A percentile compares a stretch with the other conserved stretches of the same genome.
Evolutionary conservation across 2,797 vertebrate species (phyloP).

Genomic region (Pseudochromis fuscus): DNA sequence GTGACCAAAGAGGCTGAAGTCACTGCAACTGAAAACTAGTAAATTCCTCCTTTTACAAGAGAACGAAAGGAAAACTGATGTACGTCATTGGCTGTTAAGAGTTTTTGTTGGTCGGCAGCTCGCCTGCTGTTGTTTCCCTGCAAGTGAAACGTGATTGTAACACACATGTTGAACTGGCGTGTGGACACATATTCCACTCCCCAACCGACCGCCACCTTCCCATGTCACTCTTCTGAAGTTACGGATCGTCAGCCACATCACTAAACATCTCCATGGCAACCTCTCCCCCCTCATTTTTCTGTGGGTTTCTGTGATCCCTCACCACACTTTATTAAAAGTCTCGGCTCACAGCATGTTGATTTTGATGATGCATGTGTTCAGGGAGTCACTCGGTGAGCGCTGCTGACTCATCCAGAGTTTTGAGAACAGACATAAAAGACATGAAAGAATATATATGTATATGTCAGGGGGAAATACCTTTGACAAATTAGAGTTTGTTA

Average conservation of each 20-base stretch:
- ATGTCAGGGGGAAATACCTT: background rate
- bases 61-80: constrained; percentile 40
- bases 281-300: constrained; percentile 39
- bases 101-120: constrained; percentile 12
- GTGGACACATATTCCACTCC: constrained; percentile 34
- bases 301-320: constrained; percentile 64
- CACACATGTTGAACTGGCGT: constrained; percentile 21
- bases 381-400: constrained; percentile 1
- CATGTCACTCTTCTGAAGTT: constrained; percentile 49
- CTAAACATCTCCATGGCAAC: constrained; percentile 60
- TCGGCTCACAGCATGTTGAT: constrained; percentile 34
- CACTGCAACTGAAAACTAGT: constrained; percentile 25
- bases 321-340: constrained; percentile 60
- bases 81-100: constrained; percentile 40
- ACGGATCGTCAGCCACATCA: constrained; percentile 63
- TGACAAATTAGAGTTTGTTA: background rate
- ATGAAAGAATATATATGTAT: background rate
- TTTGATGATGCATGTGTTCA: constrained; percentile 30
- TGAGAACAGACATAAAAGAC: constrained; percentile 3
- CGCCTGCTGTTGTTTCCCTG: constrained; percentile 20
- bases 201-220: constrained; percentile 45
- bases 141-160: constrained; percentile 12
- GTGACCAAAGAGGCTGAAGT: constrained; percentile 25
- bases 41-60: constrained; percentile 51
- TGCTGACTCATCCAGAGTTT: constrained; percentile 23